phyloP scores from a whole-genome alignment of 37 sponge, comb jelly and placozoan genomes.

The Theonella swinhoei region DNA sequence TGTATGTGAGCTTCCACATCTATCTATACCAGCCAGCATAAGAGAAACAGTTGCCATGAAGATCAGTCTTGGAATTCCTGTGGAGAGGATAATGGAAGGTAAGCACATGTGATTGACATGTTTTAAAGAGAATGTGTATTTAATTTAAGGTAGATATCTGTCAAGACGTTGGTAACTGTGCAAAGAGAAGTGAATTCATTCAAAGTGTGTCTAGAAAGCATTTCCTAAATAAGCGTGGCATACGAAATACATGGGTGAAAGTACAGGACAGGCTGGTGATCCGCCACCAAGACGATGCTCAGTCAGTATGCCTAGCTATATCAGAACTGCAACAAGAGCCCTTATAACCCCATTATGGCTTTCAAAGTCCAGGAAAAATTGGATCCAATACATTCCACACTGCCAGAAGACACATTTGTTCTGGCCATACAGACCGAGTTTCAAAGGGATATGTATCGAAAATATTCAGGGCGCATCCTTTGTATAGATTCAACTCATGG shows the following conservation, averaged over 20 bases:
- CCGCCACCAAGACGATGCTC: slow-evolving; percentile 17
- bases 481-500: slow-evolving; percentile 40
- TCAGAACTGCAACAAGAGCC: slow-evolving; percentile 14
- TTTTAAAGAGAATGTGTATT: too few species aligned
- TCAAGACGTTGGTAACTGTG: slow-evolving; percentile 13
- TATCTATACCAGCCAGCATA: too few species aligned
- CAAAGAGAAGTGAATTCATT: slow-evolving; percentile 2
- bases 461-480: neutral
- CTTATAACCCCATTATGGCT: slow-evolving; percentile 10
- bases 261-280: neutral
- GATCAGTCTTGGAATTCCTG: too few species aligned
- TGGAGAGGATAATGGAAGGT: too few species aligned
- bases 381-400: neutral
- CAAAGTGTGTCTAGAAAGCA: slow-evolving; percentile 15
- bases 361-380: slow-evolving; percentile 8
- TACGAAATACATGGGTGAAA: neutral
- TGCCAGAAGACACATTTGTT: neutral
- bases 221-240: slow-evolving; percentile 8
- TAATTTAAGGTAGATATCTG: too few species aligned
- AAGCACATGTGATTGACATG: too few species aligned
- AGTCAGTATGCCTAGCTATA: slow-evolving; percentile 7
- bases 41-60: too few species aligned
- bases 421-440: slow-evolving; percentile 31
- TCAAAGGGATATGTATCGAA: slow-evolving; percentile 5
- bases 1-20: too few species aligned